A percentile compares a stretch with the other conserved stretches of the same genome.
phyloP scores from a whole-genome alignment of 2,113 vertebrate genomes.

The Corythaeola cristata region DNA sequence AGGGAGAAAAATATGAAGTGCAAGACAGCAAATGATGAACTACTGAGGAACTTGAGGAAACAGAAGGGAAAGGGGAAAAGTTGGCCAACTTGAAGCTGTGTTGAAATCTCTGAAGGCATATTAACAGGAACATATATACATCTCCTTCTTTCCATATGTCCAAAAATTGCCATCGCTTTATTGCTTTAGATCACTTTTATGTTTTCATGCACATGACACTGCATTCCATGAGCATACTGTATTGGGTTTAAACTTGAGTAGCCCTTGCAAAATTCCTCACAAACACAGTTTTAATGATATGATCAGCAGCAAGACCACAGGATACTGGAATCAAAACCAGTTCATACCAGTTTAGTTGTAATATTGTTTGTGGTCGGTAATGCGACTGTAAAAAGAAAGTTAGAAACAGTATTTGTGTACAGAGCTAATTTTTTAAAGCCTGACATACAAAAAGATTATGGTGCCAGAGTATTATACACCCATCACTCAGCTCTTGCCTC shows the following conservation, averaged over 20 bases:
- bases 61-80: slow-evolving; percentile 23
- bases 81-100: background rate
- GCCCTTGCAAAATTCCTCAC: background rate
- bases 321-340: background rate
- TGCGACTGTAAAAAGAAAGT: background rate
- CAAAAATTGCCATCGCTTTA: background rate
- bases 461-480: background rate
- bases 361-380: background rate
- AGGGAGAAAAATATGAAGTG: slow-evolving; percentile 29
- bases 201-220: background rate
- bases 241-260: background rate
- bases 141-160: background rate
- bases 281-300: background rate
- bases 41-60: slow-evolving; percentile 21
- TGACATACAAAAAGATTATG: background rate
- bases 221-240: background rate
- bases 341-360: background rate
- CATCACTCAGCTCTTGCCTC: background rate
- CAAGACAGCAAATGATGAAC: slow-evolving; percentile 27
- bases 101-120: background rate
- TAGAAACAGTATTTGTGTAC: background rate
- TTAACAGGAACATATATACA: background rate
- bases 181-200: background rate
- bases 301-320: background rate
- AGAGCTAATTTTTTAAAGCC: background rate